Percentiles rank a stretch among this genome's conserved stretches.
Evolutionary conservation across 2,113 vertebrate genomes (phyloP).

Genomic region (Notothenia coriiceps): DNA sequence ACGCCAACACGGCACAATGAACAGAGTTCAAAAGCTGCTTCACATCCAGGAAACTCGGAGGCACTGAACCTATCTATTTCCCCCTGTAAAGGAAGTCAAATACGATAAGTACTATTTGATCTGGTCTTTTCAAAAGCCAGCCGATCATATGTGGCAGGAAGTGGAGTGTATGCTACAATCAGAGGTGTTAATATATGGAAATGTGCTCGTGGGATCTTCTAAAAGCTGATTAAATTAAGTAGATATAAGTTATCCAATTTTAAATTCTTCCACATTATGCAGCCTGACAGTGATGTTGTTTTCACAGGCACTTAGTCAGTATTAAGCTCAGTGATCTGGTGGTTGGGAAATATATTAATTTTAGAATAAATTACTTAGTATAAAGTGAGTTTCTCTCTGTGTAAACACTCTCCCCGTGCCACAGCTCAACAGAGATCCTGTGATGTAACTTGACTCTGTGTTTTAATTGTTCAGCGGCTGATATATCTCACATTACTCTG

Average conservation of each 20-base stretch:
- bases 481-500: constrained; percentile 57
- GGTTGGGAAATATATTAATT: not conserved
- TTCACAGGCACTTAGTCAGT: not conserved
- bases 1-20: not conserved
- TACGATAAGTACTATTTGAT: constrained; percentile 31
- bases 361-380: not conserved
- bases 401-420: not conserved
- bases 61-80: not conserved
- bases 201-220: not conserved
- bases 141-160: constrained; percentile 3
- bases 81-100: constrained; percentile 20
- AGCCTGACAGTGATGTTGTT: no score
- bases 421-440: not conserved
- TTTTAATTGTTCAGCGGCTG: constrained; percentile 44
- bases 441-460: not conserved
- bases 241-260: no score
- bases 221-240: no score
- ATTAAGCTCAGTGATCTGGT: not conserved
- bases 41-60: not conserved
- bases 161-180: constrained; percentile 2
- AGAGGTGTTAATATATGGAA: constrained; percentile 27
- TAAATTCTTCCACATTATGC: no score
- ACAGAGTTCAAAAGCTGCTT: constrained; percentile 34
- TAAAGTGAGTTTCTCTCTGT: not conserved
- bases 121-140: constrained; percentile 57